A percentile compares a stretch with the other conserved stretches of the same genome.
Conservation (phyloP, 2,888 invertebrate species). For the Hydrotaea cyrtoneurina region DNA sequence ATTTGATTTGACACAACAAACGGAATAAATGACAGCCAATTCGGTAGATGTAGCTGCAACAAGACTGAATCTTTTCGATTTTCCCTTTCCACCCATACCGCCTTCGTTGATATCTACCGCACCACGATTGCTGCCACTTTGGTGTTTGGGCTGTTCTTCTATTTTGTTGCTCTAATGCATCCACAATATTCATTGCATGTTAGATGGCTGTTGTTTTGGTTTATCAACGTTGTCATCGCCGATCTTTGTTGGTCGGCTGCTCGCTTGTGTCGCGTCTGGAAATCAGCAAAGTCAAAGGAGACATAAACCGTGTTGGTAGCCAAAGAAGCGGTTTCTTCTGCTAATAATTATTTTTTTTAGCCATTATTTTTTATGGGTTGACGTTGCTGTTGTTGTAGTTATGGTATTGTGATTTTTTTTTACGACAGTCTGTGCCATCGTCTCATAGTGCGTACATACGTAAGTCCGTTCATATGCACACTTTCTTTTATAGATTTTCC, state of each 20-base stretch:
- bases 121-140: background rate
- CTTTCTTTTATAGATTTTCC: conserved; percentile 35
- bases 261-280: background rate
- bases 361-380: conserved; percentile 60
- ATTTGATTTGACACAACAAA: too few species aligned
- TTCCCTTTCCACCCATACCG: too few species aligned
- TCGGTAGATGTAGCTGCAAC: too few species aligned
- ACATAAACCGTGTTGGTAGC: background rate
- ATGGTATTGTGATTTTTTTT: background rate
- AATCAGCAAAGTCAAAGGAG: background rate
- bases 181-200: conserved; percentile 8
- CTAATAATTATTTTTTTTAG: conserved; percentile 32
- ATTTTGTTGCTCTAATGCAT: background rate
- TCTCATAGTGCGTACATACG: conserved; percentile 10
- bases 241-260: background rate
- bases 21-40: too few species aligned
- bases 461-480: background rate
- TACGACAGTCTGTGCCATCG: background rate
- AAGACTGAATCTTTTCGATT: too few species aligned
- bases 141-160: background rate
- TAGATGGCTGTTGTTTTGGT: background rate
- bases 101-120: background rate
- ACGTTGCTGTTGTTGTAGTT: background rate
- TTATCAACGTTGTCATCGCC: conserved; percentile 19
- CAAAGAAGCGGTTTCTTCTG: background rate